Conservation (phyloP, 1,140 invertebrate species). For the Campoletis sonorensis region DNA sequence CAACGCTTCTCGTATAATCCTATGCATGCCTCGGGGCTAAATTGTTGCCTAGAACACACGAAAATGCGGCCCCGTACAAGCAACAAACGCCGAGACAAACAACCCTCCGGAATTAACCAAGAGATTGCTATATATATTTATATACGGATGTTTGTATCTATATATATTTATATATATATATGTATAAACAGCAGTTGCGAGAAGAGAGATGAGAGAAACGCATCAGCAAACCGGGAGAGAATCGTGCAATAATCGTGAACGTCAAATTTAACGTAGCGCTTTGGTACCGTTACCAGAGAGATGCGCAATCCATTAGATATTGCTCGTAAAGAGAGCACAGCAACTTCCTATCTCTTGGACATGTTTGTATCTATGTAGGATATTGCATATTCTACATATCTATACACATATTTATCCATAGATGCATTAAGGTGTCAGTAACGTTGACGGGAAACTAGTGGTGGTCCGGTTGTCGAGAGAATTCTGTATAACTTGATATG, state of each 20-base stretch:
- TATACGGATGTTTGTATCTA: no score
- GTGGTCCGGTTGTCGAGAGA: background rate
- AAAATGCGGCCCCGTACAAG: slow-evolving; percentile 13
- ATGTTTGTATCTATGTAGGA: slow-evolving; percentile 8
- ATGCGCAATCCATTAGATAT: slow-evolving; percentile 77
- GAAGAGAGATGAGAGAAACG: slow-evolving; percentile 12
- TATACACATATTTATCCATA: background rate
- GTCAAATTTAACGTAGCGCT: slow-evolving; percentile 75
- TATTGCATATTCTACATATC: slow-evolving; percentile 10
- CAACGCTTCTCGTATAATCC: slow-evolving; percentile 31
- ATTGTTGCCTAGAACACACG: slow-evolving; percentile 19
- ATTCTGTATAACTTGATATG: slow-evolving; percentile 12
- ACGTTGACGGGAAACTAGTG: slow-evolving; percentile 22
- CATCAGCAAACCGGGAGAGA: slow-evolving; percentile 33
- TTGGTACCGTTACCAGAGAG: slow-evolving; percentile 49
- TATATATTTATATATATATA: background rate
- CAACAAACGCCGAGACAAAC: slow-evolving; percentile 25
- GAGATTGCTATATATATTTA: background rate
- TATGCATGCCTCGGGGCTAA: slow-evolving; percentile 20
- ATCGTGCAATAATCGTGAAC: slow-evolving; percentile 74
- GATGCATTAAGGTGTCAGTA: background rate
- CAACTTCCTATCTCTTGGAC: slow-evolving; percentile 39
- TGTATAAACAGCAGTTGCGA: no score
- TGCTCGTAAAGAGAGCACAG: slow-evolving; percentile 72
- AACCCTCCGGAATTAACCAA: slow-evolving; percentile 25